These are phyloP conservation scores for Neomorphus geoffroyi DNA, from an alignment of 2,797 vertebrate species.

Conservation along the genomic window DNA sequence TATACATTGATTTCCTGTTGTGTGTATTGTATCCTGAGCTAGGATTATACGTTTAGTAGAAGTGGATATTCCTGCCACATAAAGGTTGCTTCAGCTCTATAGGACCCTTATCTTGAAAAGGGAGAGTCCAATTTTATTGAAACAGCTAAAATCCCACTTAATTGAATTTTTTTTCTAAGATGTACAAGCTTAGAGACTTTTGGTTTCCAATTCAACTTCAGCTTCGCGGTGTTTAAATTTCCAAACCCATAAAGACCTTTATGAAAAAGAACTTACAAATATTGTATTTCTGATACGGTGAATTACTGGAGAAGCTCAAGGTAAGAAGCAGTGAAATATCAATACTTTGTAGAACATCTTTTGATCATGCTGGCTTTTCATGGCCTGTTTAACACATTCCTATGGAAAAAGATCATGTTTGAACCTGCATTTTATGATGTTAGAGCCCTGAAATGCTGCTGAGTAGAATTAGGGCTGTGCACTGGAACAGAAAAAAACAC, in stretches of 20 bases:
- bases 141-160: constrained; percentile 99
- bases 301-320: constrained; percentile 66
- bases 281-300: constrained; percentile 82
- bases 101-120: constrained; percentile 93
- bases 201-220: constrained; percentile 94
- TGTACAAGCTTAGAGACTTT: constrained; percentile 95
- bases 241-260: constrained; percentile 84
- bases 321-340: constrained; percentile 72
- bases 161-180: constrained; percentile 98
- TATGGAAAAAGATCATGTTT: constrained; percentile 55
- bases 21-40: constrained; percentile 90
- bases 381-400: constrained; percentile 70
- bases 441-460: constrained; percentile 34
- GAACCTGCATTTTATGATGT: constrained; percentile 34
- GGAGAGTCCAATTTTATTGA: constrained; percentile 97
- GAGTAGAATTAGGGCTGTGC: constrained; percentile 50
- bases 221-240: constrained; percentile 91
- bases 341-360: constrained; percentile 66
- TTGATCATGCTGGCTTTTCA: constrained; percentile 66
- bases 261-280: constrained; percentile 91
- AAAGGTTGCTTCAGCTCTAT: constrained; percentile 83
- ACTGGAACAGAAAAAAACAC: constrained; percentile 33
- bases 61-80: constrained; percentile 90
- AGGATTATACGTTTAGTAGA: constrained; percentile 97
- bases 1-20: constrained; percentile 94